A percentile compares a stretch with the other conserved stretches of the same genome.
Conservation (phyloP, 1,140 invertebrate genomes). For the Microplitis demolitor region DNA sequence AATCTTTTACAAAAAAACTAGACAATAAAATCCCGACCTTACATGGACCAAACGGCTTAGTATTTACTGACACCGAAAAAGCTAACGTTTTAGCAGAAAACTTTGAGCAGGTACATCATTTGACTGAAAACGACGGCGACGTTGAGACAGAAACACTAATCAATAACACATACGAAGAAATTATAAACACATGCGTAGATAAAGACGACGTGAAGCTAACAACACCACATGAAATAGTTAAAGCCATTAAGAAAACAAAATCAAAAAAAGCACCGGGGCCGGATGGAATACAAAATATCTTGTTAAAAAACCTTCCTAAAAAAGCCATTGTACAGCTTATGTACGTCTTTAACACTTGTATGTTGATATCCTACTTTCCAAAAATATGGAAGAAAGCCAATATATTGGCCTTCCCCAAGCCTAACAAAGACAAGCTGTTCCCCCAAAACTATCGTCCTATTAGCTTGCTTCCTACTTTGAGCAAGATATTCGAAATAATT, state of each 20-base stretch:
- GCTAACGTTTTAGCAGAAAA: background rate
- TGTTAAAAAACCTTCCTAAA: constrained; percentile 36
- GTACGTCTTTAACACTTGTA: constrained; percentile 37
- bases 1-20: constrained; percentile 25
- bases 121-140: too few species aligned
- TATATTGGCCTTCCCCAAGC: background rate
- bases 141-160: too few species aligned
- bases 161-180: background rate
- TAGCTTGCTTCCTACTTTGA: background rate
- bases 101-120: too few species aligned
- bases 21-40: constrained; percentile 16
- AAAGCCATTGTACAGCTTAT: constrained; percentile 35
- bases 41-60: background rate
- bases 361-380: constrained; percentile 37
- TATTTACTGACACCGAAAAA: constrained; percentile 19
- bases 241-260: constrained; percentile 1
- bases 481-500: constrained; percentile 12
- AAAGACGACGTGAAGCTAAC: constrained; percentile 8
- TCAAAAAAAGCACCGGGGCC: constrained; percentile 40
- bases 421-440: background rate
- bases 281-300: constrained; percentile 33
- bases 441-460: constrained; percentile 10
- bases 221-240: background rate
- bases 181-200: background rate
- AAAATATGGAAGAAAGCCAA: constrained; percentile 14